phyloP scores from a whole-genome alignment of 2,113 vertebrate genomes.

The Barbus barbus region DNA sequence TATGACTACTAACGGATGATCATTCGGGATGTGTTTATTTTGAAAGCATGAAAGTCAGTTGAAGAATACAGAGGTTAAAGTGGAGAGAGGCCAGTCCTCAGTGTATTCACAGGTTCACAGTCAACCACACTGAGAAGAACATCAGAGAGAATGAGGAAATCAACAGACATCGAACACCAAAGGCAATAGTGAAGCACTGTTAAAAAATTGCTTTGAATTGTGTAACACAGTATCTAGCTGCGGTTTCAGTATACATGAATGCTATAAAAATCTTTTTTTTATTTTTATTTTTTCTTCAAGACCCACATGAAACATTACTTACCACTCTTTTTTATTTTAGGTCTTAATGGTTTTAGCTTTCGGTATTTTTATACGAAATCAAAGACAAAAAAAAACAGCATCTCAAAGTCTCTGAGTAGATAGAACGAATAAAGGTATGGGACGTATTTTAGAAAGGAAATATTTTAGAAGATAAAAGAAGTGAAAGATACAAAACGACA shows the following conservation, averaged over 20 bases:
- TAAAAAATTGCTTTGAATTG: conserved; percentile 62
- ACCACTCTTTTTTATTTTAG: conserved; percentile 45
- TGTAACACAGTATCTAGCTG: conserved; percentile 69
- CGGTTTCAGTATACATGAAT: conserved; percentile 62
- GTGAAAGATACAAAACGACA: not conserved
- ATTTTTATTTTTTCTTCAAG: not conserved
- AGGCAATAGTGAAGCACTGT: conserved; percentile 61
- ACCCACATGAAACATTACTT: conserved; percentile 53
- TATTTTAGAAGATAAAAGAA: conserved; percentile 17
- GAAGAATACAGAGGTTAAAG: conserved; percentile 71
- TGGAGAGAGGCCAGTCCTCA: conserved; percentile 65
- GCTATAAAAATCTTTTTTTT: conserved; percentile 52
- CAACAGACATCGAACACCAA: conserved; percentile 61
- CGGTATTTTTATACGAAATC: conserved; percentile 38
- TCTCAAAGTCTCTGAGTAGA: conserved; percentile 1
- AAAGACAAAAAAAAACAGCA: conserved; percentile 47
- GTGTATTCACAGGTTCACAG: conserved; percentile 60
- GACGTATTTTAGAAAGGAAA: not conserved
- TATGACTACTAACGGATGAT: conserved; percentile 48
- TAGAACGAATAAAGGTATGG: not conserved
- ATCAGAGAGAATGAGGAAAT: conserved; percentile 60
- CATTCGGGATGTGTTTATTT: conserved; percentile 70
- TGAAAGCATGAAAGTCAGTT: conserved; percentile 71
- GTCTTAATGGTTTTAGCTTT: conserved; percentile 40
- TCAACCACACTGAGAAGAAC: conserved; percentile 69